Base-by-base conservation (phyloP, 2,113 vertebrate species). In the Triplophysa siluroides region DNA sequence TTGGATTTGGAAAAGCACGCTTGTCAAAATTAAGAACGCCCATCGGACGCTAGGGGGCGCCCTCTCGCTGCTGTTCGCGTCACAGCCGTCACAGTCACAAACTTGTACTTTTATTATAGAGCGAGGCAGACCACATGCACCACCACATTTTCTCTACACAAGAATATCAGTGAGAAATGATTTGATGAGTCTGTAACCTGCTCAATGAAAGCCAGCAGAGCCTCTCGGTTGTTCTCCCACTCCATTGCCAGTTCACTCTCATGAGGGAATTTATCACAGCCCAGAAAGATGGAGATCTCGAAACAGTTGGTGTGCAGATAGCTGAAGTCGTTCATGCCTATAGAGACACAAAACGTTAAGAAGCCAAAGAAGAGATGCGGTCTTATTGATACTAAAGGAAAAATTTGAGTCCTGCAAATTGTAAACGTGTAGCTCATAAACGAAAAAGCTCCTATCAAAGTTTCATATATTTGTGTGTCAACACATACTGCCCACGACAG, bases 271-370 rank as follows among this genome's bases (percentile, higher is more conserved):
- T 99, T 99, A 88, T 99, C 98, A 80, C 98, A 99, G 82, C 97
- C 97, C 82, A 99, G 94, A 0, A 96, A 98, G 90, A 99, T 96
- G 71, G 97, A 98, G 52, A 99, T 88, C 90, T 99, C 98, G 83
- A 99, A 98, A 93, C 96, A 98, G 93, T 98, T 99, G 0, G 97
- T 99, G 92, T 98, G 97, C 85, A 99, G 91, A 78, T 98, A 99
- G 88, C 98, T 99, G 92, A 99, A 99, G 82, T 99, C 98, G 52
- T 98, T 98, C 91, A 99, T 97, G 90, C 98, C 98, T 99, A 88
- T n/a, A 21, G 19, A 66, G 87, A 74, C 86, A 63, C 84, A 29
- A 33, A 63, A 45, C 41, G 4, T 2, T 8, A 6, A 12, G 38
- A 58, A 21, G 19, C 16, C 29, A 13, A 33, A 56, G 43, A 50